These are phyloP conservation scores for Cristatella mucedo DNA, from an alignment of 2,888 invertebrate genomes.

Conservation along the genomic window DNA sequence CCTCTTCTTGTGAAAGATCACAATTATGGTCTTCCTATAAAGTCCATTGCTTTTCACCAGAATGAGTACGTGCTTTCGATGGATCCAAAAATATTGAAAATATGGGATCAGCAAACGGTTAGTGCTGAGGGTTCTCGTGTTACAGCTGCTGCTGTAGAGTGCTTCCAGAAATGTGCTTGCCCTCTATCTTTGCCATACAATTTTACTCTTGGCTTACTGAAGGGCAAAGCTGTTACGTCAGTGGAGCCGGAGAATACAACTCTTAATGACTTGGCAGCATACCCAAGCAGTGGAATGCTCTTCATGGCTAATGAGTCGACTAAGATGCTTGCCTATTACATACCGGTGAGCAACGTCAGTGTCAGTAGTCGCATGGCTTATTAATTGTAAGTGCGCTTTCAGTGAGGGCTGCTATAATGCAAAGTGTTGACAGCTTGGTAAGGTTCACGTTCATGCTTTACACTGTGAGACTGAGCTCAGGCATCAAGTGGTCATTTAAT, in stretches of 20 bases:
- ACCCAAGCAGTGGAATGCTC: slow-evolving; percentile 68
- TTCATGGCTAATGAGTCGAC: slow-evolving; percentile 86
- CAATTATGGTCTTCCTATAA: slow-evolving; percentile 78
- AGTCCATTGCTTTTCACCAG: slow-evolving; percentile 63
- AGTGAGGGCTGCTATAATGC: no score
- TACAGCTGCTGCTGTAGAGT: no score
- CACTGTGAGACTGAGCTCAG: no score
- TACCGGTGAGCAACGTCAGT: slow-evolving; percentile 49
- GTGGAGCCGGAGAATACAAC: slow-evolving; percentile 55
- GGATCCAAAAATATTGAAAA: slow-evolving; percentile 32
- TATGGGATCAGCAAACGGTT: slow-evolving; percentile 50
- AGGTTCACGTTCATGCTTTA: no score
- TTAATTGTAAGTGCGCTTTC: background rate
- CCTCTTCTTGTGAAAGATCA: slow-evolving; percentile 84
- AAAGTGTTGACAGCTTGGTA: no score
- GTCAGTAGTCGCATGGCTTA: no score
- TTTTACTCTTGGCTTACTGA: no score
- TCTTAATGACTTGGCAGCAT: slow-evolving; percentile 79
- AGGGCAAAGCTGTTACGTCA: slow-evolving; percentile 76
- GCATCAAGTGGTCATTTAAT: no score
- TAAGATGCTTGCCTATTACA: slow-evolving; percentile 84
- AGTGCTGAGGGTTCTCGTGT: no score
- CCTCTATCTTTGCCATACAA: no score
- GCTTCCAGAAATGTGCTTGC: no score
- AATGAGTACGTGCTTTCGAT: slow-evolving; percentile 28